Base-by-base conservation (phyloP, 1,140 invertebrate species). In the Thalassaphorura encarpata region DNA sequence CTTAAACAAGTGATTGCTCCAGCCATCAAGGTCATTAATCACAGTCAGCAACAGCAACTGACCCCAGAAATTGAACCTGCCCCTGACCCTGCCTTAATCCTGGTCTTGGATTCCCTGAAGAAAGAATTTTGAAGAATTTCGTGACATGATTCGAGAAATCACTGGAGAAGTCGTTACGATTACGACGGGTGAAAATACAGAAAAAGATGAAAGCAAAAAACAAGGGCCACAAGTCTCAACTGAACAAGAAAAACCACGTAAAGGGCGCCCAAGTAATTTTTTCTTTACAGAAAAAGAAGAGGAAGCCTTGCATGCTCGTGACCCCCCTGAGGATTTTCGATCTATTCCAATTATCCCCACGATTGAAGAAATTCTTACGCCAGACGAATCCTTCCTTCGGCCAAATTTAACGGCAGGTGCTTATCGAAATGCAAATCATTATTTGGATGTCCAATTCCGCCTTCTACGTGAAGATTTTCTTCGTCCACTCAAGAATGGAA, bases 391-490 rank as follows among this genome's bases (percentile, higher is more conserved):
- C 2, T 79, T 75, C 69, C 58, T 84, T 11, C 69, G 78, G 2
- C 69, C 75, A 15, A 84, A 83, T 67, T 77, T 80, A 41, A 66
- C 77, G 0, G 60, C 76, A 29, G 83, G 82, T 2, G 64, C 69
- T 1, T 88, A 84, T 68, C 62, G 70, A 11, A 70, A 76, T 67
- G 71, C 79, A 0, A 74, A 83, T 27, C 78, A 86, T 61, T 91
- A 91, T 67, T 69, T 90, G 15, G 83, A 87, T 66, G 75, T 82
- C 0, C 87, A 90, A 62, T 87, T 85, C 65, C 70, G 83, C 13
- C 70, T 89, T 2, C 68, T 90, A 18, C 69, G 83, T 11, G 85
- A 89, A 72, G 60, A 62, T 56, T 62, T 62, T 33, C 42, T 56
- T 19, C 15, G 19, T 36, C 60, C 60, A 28, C 28, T 62, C 19